Evolutionary conservation across 2,888 invertebrate species (phyloP).

Genomic region (Drosophila affinis): DNA sequence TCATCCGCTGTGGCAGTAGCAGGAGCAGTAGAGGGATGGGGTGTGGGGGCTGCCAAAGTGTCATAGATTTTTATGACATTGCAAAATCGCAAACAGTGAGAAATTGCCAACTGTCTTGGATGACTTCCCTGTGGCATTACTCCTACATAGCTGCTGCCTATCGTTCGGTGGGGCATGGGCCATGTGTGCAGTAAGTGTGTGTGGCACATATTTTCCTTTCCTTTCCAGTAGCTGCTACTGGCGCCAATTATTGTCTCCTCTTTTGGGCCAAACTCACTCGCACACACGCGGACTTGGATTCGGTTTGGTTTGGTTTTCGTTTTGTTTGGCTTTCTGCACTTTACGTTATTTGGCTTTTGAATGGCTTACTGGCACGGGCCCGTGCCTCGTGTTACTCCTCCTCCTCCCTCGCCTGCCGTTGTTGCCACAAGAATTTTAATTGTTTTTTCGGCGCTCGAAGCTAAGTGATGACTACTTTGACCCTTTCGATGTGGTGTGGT

Average conservation of each 20-base stretch:
- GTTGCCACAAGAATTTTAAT: constrained; percentile 54
- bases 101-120: constrained; percentile 31
- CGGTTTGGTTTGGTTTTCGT: constrained; percentile 9
- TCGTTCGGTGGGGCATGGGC: background rate
- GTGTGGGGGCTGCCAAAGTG: background rate
- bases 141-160: background rate
- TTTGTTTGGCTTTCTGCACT: constrained; percentile 38
- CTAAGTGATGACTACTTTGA: constrained; percentile 43
- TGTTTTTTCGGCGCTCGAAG: constrained; percentile 41
- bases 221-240: constrained; percentile 34
- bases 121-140: constrained; percentile 24
- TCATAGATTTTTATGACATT: constrained; percentile 53
- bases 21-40: background rate
- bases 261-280: constrained; percentile 21
- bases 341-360: constrained; percentile 34
- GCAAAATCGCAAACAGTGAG: constrained; percentile 38
- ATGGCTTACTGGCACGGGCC: constrained; percentile 22
- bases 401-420: constrained; percentile 14
- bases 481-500: constrained; percentile 34
- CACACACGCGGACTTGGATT: constrained; percentile 13
- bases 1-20: constrained; percentile 18
- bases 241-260: constrained; percentile 58
- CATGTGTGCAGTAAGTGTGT: constrained; percentile 30
- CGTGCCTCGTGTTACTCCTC: background rate
- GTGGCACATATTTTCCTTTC: constrained; percentile 53